Base-by-base conservation (phyloP, 2,113 vertebrate species). In the Xyrauchen texanus region DNA sequence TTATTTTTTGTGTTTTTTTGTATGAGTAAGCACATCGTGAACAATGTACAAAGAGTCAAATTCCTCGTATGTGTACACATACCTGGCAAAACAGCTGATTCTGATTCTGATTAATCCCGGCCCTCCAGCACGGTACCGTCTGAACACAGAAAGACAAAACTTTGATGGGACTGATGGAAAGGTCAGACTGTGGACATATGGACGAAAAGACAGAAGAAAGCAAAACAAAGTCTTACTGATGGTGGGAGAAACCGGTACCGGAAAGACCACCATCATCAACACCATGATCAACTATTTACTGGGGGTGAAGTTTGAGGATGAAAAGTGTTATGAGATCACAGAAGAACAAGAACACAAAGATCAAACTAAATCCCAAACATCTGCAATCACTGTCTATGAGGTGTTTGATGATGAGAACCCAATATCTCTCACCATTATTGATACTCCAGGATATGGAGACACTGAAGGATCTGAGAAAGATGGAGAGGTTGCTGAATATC, bases 221-320 rank as follows among this genome's bases (percentile, higher is more conserved):
- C 57, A 34, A 13, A 71, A 66, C 13, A 82, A 70, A 70, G 72
- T 83, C 4, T 82, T 86, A 21, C 46, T 87, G 70, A 34, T 87
- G 44, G 12, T 83, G 8, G 85, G 84, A 77, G 79, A 78, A 78
- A 82, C 79, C 16, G 82, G 84, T 65, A 15, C 77, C 42, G 84
- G 86, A 13, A 87, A 82, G 68, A 71, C 86, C 4, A 75, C 84
- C 5, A 60, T 84, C 62, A 86, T 87, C 84, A 85, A 86, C 55
- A 49, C 65, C 34, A 79, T 84, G 70, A 8, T 84, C 55, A 87
- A 86, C 58, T 79, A 86, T 64, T 71, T 85, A 78, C 69, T 88
- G 57, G 81, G 81, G 0, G 81, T 88, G 4, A 4, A 70, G 21
- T 80, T 75, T 73, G 21, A 78, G 8, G 79, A 85, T n/a, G 47